These are phyloP conservation scores for Spicauda simplicius DNA, from an alignment of 2,888 invertebrate species.

Conservation along the genomic window DNA sequence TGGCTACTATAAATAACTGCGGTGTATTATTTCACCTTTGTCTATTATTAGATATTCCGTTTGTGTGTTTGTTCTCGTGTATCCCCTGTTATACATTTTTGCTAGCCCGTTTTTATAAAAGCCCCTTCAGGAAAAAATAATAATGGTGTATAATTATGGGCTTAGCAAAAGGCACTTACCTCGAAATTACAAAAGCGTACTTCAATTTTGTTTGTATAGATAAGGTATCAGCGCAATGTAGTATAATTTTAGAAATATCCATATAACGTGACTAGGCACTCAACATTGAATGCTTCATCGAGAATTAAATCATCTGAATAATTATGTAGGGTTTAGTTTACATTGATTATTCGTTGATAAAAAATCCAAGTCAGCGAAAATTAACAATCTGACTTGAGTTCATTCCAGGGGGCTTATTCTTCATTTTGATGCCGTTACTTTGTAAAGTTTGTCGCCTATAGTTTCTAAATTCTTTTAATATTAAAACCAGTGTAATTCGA, in stretches of 20 bases:
- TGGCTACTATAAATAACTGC: conserved; percentile 9
- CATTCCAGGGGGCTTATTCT: too few species aligned
- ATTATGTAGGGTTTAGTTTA: too few species aligned
- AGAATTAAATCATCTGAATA: too few species aligned
- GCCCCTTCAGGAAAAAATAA: too few species aligned
- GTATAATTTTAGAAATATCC: background rate
- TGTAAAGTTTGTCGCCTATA: too few species aligned
- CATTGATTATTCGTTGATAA: too few species aligned
- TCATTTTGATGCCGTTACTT: too few species aligned
- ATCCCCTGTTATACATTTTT: background rate
- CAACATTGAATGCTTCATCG: background rate
- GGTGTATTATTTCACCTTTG: conserved; percentile 3
- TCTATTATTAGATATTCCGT: background rate
- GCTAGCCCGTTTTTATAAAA: background rate
- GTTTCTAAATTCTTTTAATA: too few species aligned
- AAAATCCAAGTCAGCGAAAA: too few species aligned
- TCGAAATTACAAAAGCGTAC: background rate
- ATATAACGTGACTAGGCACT: background rate
- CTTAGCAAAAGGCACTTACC: background rate
- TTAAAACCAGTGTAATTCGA: too few species aligned
- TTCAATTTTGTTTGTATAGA: background rate
- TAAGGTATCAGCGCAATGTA: background rate
- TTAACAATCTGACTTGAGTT: too few species aligned
- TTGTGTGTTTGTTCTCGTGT: background rate
- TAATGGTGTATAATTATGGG: background rate